Conservation (phyloP, 2,888 invertebrate genomes). For the Steinernema hermaphroditum region DNA sequence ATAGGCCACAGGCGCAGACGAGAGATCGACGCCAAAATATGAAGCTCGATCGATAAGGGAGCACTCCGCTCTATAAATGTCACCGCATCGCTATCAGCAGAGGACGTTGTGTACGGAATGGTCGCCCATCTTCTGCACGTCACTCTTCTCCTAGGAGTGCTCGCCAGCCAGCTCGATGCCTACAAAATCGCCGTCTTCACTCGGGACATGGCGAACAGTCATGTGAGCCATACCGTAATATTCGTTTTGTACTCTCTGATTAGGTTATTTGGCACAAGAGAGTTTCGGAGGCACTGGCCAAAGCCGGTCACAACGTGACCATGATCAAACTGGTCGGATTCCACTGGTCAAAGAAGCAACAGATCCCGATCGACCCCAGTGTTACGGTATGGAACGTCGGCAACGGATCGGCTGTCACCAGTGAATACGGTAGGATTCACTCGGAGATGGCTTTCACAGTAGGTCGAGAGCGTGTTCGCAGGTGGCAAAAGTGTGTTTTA, state of each 20-base stretch:
- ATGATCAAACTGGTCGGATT: background rate
- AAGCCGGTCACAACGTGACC: constrained; percentile 18
- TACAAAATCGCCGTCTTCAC: constrained; percentile 27
- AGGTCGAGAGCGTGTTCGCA: background rate
- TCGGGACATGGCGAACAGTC: constrained; percentile 11
- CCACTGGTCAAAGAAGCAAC: too few species aligned
- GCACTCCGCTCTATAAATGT: too few species aligned
- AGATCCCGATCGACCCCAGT: background rate
- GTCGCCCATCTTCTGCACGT: too few species aligned
- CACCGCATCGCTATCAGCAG: too few species aligned
- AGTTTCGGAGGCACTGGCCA: constrained; percentile 13
- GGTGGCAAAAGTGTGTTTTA: background rate
- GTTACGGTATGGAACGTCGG: background rate
- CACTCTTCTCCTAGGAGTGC: background rate
- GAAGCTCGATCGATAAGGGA: too few species aligned
- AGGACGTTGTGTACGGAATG: too few species aligned
- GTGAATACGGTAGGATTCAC: background rate
- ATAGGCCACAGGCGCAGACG: too few species aligned
- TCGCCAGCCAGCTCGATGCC: background rate
- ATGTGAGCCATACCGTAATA: background rate
- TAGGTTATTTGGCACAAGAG: constrained; percentile 19
- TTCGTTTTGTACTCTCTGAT: too few species aligned
- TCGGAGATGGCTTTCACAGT: background rate
- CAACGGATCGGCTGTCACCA: too few species aligned
- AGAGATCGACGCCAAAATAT: too few species aligned